A percentile compares a stretch with the other conserved stretches of the same genome.
phyloP scores from a whole-genome alignment of 2,797 vertebrate species.

The Hoplostethus mediterraneus region DNA sequence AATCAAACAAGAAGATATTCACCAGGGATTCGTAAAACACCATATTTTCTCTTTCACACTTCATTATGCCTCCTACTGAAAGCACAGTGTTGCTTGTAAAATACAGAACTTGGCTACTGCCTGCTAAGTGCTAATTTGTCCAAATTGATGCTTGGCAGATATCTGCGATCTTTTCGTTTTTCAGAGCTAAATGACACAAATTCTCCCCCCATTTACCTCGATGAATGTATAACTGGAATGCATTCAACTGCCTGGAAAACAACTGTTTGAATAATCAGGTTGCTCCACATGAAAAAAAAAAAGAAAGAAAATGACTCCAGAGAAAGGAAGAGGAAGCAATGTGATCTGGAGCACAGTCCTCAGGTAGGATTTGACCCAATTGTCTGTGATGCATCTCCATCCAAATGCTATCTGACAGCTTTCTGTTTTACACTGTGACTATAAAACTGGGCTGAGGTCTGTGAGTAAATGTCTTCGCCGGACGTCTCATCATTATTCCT shows the following conservation, averaged over 20 bases:
- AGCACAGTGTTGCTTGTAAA: constrained; percentile 62
- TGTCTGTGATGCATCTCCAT: constrained; percentile 77
- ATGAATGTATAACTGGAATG: not conserved
- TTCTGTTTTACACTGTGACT: constrained; percentile 81
- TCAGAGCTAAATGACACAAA: constrained; percentile 17
- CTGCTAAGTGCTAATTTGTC: constrained; percentile 61
- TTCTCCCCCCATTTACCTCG: not conserved
- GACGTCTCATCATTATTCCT: constrained; percentile 86
- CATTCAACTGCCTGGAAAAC: constrained; percentile 14
- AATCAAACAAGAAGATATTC: constrained; percentile 54
- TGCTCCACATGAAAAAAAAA: not conserved
- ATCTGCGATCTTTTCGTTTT: constrained; percentile 18
- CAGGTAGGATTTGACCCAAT: constrained; percentile 72
- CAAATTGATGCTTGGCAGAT: constrained; percentile 64
- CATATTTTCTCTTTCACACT: constrained; percentile 73
- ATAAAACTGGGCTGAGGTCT: constrained; percentile 81
- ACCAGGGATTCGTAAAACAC: constrained; percentile 59
- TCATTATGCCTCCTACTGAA: constrained; percentile 67
- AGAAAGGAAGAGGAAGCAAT: constrained; percentile 19
- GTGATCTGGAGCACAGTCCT: constrained; percentile 42
- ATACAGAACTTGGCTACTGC: constrained; percentile 63
- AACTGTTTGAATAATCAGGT: constrained; percentile 24
- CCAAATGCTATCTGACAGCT: constrained; percentile 79
- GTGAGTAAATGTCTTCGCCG: constrained; percentile 79
- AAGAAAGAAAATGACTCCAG: not conserved